Evolutionary conservation across 2,797 vertebrate genomes (phyloP), one percentile per base, ranked within the genome.

Genomic region (Setipinna tenuifilis): DNA sequence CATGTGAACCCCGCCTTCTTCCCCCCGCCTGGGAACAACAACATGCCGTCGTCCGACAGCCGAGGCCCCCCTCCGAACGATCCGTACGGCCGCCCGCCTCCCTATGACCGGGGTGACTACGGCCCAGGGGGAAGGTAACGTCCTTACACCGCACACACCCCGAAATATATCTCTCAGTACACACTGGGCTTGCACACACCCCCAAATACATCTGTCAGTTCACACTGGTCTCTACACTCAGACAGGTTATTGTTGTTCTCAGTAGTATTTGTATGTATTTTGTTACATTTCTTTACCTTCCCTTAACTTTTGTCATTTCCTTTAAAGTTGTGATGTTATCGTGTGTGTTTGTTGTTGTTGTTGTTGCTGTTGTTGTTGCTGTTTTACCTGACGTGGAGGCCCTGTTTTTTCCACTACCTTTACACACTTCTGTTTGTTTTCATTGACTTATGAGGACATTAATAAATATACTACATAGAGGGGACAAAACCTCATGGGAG

Each of bases 1-100:
- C 98, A 99, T 83, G 98, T 99, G 92, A 99, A 99, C 93, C 98
- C 98, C 9, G 98, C 98, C 88, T 99, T 99, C 93, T 99, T 99
- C 90, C 98, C 98, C 86, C 98, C 98, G 58, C 98, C 98, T 84
- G 97, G 98, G 88, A 98, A 97, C 93, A 98, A 97, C 91, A 97
- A 91, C 90, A 98, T 99, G 96, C 97, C 98, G 87, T 96, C 97
- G 83, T 97, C 97, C 62, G 98, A 99, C 92, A 97, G 96, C 87
- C 94, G 96, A 88, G 98, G 98, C 6, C 98, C 98, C 85, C 95
- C 95, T 0, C 97, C 98, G 0, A 97, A 97, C 75, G 98, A 99
- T 91, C 98, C 97, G 0, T 99, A 98, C 87, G 97, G 98, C 75
- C 96, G 98, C 46, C 98, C 98, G 3, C 98, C 98, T 82, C 98